These are phyloP conservation scores for Oxytorus armatus DNA, from an alignment of 2,888 invertebrate species.

Conservation along the genomic window DNA sequence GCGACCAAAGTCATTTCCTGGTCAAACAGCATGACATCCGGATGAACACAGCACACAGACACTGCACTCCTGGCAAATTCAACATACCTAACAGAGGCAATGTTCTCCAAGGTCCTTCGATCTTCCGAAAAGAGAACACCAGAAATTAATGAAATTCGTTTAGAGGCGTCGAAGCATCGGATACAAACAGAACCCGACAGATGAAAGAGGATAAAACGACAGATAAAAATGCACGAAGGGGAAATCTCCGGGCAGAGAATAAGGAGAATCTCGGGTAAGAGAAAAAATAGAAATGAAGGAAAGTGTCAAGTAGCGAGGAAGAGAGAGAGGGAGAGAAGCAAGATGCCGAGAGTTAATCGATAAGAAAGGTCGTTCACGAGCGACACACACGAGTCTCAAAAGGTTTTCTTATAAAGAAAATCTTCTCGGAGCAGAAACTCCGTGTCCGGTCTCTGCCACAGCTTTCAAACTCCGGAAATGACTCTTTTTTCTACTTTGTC, in stretches of 20 bases:
- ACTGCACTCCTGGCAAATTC: conserved; percentile 9
- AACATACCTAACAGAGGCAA: conserved; percentile 24
- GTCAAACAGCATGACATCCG: conserved; percentile 67
- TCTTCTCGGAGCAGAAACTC: conserved; percentile 27
- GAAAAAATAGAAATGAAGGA: conserved; percentile 41
- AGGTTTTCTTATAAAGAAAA: conserved; percentile 58
- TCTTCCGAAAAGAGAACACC: conserved; percentile 8
- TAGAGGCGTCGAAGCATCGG: neutral
- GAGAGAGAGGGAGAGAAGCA: conserved; percentile 3
- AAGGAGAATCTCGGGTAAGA: conserved; percentile 26
- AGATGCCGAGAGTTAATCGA: conserved; percentile 14
- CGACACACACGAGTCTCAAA: conserved; percentile 41
- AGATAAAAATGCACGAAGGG: neutral
- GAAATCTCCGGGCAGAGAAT: conserved; percentile 3
- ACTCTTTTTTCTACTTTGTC: conserved; percentile 34
- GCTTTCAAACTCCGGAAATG: conserved; percentile 61
- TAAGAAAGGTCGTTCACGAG: conserved; percentile 13
- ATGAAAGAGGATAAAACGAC: neutral
- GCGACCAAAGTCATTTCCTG: conserved; percentile 71
- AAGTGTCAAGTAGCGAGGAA: neutral
- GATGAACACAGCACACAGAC: conserved; percentile 32
- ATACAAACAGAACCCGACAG: neutral
- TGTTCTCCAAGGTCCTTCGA: neutral
- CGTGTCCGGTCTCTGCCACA: neutral
- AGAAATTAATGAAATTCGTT: conserved; percentile 15